These are phyloP conservation scores for Chionomys nivalis DNA, from an alignment of 2,113 vertebrate species.

Conservation along the genomic window DNA sequence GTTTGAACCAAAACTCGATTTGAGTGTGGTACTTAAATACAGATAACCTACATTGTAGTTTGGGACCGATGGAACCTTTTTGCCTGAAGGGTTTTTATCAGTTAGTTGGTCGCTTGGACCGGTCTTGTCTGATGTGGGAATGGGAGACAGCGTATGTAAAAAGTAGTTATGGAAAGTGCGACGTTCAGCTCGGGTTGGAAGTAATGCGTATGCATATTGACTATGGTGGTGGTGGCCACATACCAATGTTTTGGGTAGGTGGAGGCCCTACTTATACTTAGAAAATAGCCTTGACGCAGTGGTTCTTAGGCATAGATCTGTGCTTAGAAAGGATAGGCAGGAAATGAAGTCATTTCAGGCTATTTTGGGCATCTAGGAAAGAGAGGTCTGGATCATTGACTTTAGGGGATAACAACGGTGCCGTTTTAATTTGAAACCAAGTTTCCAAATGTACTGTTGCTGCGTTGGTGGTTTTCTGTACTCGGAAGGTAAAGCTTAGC, in stretches of 20 bases:
- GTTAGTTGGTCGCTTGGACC: neutral
- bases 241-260: neutral
- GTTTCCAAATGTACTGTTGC: neutral
- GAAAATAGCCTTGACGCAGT: neutral
- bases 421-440: neutral
- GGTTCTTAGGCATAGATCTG: neutral
- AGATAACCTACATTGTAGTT: neutral
- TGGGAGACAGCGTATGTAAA: neutral
- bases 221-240: neutral
- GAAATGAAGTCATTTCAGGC: neutral
- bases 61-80: neutral
- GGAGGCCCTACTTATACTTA: neutral
- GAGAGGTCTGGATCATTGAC: neutral
- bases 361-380: neutral
- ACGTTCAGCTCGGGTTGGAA: neutral
- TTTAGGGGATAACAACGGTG: too few species aligned
- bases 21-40: neutral
- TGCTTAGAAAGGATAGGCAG: neutral
- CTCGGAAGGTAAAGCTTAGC: neutral
- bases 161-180: neutral
- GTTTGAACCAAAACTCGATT: neutral
- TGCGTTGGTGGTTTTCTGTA: neutral
- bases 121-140: neutral
- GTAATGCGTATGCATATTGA: rapidly evolving
- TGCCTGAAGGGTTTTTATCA: neutral